Conservation (phyloP, 2,113 vertebrate species). For the Calidris pygmaea region DNA sequence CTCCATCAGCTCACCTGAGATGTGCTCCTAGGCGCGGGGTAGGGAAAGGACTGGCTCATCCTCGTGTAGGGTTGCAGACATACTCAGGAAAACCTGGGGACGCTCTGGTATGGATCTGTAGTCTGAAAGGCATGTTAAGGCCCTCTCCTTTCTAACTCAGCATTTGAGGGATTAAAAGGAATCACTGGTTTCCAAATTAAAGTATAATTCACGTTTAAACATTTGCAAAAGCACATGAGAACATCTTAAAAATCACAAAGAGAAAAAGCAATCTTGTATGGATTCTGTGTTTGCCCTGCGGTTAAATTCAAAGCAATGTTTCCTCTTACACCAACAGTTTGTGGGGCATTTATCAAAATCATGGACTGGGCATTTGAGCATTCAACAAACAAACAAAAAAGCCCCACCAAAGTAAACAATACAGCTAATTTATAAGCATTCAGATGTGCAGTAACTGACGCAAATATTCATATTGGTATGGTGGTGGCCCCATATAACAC, state of each 20-base stretch:
- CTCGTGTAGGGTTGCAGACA: not conserved
- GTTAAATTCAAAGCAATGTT: not conserved
- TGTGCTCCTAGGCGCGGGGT: not conserved
- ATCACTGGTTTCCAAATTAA: not conserved
- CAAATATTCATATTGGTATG: constrained; percentile 41
- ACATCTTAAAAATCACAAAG: not conserved
- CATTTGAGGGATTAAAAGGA: not conserved
- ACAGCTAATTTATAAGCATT: constrained; percentile 23
- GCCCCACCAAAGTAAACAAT: not conserved
- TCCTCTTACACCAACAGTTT: constrained; percentile 16
- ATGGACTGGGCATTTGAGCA: not conserved
- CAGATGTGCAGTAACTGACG: not conserved
- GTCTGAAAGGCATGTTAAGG: not conserved
- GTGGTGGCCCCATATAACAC: constrained; percentile 7
- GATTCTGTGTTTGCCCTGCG: not conserved
- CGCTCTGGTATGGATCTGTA: not conserved
- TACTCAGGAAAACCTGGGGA: not conserved
- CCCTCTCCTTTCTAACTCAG: not conserved
- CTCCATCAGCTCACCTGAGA: not conserved
- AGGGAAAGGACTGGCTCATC: not conserved
- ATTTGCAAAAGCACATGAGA: not conserved
- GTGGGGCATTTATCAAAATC: constrained; percentile 2
- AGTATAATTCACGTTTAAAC: not conserved
- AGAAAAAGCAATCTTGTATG: not conserved
- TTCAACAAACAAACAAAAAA: not conserved